A percentile compares a stretch with the other conserved stretches of the same genome.
Evolutionary conservation across 2,113 vertebrate genomes (phyloP).

Genomic region (Athene noctua): DNA sequence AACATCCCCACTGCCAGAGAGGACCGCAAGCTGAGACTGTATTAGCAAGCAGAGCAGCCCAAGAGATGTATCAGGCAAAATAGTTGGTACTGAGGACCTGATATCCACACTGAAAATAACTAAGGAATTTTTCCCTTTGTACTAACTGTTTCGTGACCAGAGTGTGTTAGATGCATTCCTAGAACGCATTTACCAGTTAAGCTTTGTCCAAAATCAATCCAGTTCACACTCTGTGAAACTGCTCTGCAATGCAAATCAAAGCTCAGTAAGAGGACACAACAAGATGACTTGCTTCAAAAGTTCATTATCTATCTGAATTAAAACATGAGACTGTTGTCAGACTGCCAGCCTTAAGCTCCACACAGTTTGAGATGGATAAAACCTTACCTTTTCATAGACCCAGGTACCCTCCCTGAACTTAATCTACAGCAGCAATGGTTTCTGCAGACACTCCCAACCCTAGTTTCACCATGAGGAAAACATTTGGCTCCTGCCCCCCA

Average conservation of each 20-base stretch:
- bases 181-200: not conserved
- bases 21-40: not conserved
- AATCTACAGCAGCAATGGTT: not conserved
- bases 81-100: not conserved
- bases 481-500: not conserved
- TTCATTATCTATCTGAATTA: not conserved
- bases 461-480: not conserved
- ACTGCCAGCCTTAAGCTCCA: not conserved
- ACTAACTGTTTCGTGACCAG: not conserved
- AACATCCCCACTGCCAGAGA: not conserved
- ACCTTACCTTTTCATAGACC: not conserved
- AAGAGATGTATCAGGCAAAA: not conserved
- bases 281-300: not conserved
- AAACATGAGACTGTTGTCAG: not conserved
- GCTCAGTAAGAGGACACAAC: not conserved
- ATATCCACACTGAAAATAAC: not conserved
- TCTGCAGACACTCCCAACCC: not conserved
- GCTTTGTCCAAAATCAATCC: not conserved
- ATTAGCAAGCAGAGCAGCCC: not conserved
- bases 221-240: not conserved
- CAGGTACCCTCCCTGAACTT: not conserved
- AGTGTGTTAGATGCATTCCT: not conserved
- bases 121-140: not conserved
- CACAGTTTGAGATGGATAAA: not conserved
- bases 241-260: not conserved